These are phyloP conservation scores for Cheiracanthium punctorium DNA, from an alignment of 2,888 invertebrate species.

Conservation along the genomic window DNA sequence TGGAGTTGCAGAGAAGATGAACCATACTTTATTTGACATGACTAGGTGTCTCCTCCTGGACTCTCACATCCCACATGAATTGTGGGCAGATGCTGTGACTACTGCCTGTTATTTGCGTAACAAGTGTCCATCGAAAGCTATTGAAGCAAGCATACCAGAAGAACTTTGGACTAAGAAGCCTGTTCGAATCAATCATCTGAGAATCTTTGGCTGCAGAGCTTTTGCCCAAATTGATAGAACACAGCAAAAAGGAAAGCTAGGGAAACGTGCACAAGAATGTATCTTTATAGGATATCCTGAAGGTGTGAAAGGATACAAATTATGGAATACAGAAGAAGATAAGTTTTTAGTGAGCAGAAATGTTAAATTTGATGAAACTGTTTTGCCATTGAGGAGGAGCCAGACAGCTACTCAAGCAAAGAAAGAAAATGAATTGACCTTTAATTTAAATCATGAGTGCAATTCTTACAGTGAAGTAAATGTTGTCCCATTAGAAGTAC, in stretches of 20 bases:
- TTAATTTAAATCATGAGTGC: no score
- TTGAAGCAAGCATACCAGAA: neutral
- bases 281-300: neutral
- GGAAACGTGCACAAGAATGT: neutral
- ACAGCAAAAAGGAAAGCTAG: neutral
- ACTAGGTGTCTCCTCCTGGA: neutral
- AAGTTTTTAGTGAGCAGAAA: conserved; percentile 3
- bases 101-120: neutral
- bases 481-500: no score
- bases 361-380: neutral
- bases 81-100: conserved; percentile 16
- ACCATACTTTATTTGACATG: neutral
- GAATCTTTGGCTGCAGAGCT: neutral
- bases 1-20: conserved; percentile 13
- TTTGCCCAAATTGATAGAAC: neutral
- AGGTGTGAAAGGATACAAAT: conserved; percentile 12
- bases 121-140: neutral
- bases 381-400: no score
- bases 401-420: no score
- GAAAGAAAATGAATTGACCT: no score
- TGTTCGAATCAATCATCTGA: neutral
- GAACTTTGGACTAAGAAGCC: conserved; percentile 5
- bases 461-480: no score
- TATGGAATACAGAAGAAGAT: neutral
- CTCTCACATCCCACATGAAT: neutral